Percentiles rank a stretch among this genome's conserved stretches.
These are phyloP conservation scores for Neoaliturus tenellus DNA, from an alignment of 2,888 invertebrate genomes.

Conservation along the genomic window DNA sequence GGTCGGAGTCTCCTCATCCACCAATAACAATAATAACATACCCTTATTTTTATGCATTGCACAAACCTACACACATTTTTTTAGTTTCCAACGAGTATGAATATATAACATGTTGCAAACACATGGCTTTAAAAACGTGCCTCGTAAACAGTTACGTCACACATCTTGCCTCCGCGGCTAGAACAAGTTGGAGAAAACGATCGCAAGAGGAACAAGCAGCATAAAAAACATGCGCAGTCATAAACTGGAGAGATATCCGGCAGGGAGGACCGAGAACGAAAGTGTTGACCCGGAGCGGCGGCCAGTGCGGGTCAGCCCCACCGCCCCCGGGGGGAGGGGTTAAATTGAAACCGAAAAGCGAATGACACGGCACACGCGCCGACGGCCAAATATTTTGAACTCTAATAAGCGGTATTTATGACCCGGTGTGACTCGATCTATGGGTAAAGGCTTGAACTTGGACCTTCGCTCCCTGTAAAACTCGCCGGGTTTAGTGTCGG, in stretches of 20 bases:
- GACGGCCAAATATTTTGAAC: constrained; percentile 17
- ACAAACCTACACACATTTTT: too few species aligned
- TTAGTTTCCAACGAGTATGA: too few species aligned
- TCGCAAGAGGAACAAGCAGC: neutral
- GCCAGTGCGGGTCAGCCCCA: neutral
- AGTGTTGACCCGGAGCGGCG: constrained; percentile 33
- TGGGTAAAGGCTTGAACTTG: neutral
- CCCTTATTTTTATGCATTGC: too few species aligned
- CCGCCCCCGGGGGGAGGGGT: neutral
- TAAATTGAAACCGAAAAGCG: constrained; percentile 39
- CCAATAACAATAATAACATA: too few species aligned
- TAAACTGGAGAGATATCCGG: constrained; percentile 25
- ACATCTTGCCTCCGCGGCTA: neutral
- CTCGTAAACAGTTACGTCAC: neutral
- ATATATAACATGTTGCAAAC: too few species aligned
- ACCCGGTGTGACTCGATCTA: neutral
- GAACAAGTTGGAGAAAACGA: neutral
- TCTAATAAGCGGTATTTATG: constrained; percentile 47
- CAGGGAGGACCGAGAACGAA: constrained; percentile 20
- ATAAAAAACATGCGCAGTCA: neutral
- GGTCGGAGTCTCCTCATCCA: too few species aligned
- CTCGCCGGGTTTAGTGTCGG: neutral
- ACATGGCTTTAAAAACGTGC: neutral
- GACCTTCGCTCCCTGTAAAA: constrained; percentile 37
- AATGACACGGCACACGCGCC: constrained; percentile 30